Percentiles rank a stretch among this genome's conserved stretches.
phyloP scores from a whole-genome alignment of 2,113 vertebrate species.

The Gambusia affinis region DNA sequence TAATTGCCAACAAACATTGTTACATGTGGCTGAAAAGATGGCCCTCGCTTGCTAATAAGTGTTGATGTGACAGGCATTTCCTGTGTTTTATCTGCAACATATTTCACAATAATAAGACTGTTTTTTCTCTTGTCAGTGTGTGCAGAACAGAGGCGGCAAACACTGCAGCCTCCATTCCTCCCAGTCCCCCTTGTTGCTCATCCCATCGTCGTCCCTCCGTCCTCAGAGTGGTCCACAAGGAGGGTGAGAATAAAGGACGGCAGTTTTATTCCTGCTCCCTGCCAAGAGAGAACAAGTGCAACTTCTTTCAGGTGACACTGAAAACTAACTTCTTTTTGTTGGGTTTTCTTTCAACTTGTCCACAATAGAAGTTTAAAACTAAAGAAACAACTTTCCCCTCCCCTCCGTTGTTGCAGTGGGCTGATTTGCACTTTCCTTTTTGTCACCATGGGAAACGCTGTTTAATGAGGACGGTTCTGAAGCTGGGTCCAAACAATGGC shows the following conservation, averaged over 20 bases:
- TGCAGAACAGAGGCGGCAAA: slow-evolving; percentile 32
- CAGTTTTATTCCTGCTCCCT: slow-evolving; percentile 89
- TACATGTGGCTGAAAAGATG: slow-evolving; percentile 6
- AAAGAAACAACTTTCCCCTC: not conserved
- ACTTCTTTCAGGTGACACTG: slow-evolving; percentile 88
- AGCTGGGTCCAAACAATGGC: slow-evolving; percentile 93
- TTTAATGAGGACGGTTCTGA: slow-evolving; percentile 90
- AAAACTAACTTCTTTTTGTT: not conserved
- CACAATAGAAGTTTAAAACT: not conserved
- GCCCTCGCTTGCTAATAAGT: slow-evolving; percentile 44
- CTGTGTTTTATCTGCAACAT: slow-evolving; percentile 32
- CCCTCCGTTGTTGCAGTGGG: slow-evolving; percentile 84
- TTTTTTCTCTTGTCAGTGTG: slow-evolving; percentile 41
- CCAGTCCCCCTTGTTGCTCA: slow-evolving; percentile 78
- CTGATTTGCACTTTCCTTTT: slow-evolving; percentile 88
- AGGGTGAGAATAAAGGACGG: slow-evolving; percentile 90
- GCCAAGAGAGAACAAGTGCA: slow-evolving; percentile 82
- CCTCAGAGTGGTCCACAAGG: slow-evolving; percentile 87
- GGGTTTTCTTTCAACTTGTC: not conserved
- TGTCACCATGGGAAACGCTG: slow-evolving; percentile 88
- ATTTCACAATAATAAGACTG: slow-evolving; percentile 53
- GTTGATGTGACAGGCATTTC: slow-evolving; percentile 40
- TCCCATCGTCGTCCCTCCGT: slow-evolving; percentile 80
- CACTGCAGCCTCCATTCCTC: slow-evolving; percentile 15
- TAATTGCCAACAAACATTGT: slow-evolving; percentile 19